Percentiles rank a stretch among this genome's conserved stretches.
These are phyloP conservation scores for Eupithecia exiguata DNA, from an alignment of 2,888 invertebrate species.

Conservation along the genomic window DNA sequence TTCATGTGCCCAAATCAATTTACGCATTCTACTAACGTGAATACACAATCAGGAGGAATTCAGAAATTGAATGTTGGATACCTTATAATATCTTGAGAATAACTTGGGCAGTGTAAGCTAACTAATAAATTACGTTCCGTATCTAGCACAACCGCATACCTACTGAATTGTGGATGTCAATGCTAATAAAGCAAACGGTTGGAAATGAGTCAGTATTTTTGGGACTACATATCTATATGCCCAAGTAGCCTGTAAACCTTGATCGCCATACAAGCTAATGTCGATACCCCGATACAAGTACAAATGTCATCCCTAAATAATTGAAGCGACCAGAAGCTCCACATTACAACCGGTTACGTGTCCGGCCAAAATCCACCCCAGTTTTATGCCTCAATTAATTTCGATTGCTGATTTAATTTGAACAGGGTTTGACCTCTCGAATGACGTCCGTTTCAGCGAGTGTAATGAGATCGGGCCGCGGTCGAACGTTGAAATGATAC, in stretches of 20 bases:
- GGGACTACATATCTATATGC: background rate
- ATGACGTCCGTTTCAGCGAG: conserved; percentile 51
- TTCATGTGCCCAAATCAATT: conserved; percentile 40
- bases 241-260: background rate
- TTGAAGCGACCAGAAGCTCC: conserved; percentile 41
- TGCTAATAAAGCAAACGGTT: background rate
- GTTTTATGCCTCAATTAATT: conserved; percentile 67
- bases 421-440: conserved; percentile 61
- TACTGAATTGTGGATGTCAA: background rate
- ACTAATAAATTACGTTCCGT: background rate
- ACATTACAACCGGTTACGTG: conserved; percentile 51
- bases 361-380: conserved; percentile 45
- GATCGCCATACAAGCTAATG: too few species aligned
- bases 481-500: conserved; percentile 46
- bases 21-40: conserved; percentile 16
- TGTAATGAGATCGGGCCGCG: conserved; percentile 56
- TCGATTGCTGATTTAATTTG: conserved; percentile 63
- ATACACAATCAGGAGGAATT: background rate
- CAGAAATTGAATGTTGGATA: background rate
- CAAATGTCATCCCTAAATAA: conserved; percentile 38
- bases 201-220: background rate
- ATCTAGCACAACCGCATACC: background rate
- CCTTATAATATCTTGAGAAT: too few species aligned
- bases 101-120: background rate
- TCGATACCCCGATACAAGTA: conserved; percentile 17